A percentile compares a stretch with the other conserved stretches of the same genome.
Conservation (phyloP, 2,113 vertebrate species). For the Bujurquina vittata region DNA sequence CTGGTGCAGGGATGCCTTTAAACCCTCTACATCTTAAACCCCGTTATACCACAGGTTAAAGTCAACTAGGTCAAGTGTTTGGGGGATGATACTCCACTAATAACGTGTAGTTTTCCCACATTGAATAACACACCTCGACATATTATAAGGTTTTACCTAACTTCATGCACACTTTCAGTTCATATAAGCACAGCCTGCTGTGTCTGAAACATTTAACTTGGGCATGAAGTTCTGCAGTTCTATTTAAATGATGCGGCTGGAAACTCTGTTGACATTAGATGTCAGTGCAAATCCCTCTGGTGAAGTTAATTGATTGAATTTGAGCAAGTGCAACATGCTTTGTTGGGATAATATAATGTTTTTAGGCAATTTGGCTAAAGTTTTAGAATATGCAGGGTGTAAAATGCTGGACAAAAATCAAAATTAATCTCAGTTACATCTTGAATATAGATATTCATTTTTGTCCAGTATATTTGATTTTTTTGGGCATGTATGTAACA, state of each 20-base stretch:
- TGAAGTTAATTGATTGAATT: slow-evolving; percentile 56
- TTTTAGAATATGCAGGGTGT: too few species aligned
- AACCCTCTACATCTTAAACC: slow-evolving; percentile 47
- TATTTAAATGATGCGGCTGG: slow-evolving; percentile 31
- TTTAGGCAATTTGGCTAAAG: too few species aligned
- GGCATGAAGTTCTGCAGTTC: not conserved
- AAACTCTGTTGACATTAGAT: slow-evolving; percentile 16
- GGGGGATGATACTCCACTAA: slow-evolving; percentile 27
- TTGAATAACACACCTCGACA: not conserved
- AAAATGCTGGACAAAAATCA: too few species aligned
- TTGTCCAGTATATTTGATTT: too few species aligned
- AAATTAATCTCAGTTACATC: too few species aligned
- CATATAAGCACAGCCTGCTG: not conserved
- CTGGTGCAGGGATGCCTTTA: slow-evolving; percentile 55
- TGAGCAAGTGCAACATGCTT: slow-evolving; percentile 3
- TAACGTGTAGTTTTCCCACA: not conserved
- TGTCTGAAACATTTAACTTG: not conserved
- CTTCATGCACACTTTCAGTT: not conserved
- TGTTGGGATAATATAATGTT: too few species aligned
- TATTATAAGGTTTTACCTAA: not conserved
- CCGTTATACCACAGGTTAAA: slow-evolving; percentile 59
- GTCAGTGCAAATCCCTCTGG: slow-evolving; percentile 50
- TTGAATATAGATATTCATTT: too few species aligned
- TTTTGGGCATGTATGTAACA: too few species aligned
- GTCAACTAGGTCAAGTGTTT: slow-evolving; percentile 48